Conservation (phyloP, 2,113 vertebrate species). For the Ranitomeya variabilis region DNA sequence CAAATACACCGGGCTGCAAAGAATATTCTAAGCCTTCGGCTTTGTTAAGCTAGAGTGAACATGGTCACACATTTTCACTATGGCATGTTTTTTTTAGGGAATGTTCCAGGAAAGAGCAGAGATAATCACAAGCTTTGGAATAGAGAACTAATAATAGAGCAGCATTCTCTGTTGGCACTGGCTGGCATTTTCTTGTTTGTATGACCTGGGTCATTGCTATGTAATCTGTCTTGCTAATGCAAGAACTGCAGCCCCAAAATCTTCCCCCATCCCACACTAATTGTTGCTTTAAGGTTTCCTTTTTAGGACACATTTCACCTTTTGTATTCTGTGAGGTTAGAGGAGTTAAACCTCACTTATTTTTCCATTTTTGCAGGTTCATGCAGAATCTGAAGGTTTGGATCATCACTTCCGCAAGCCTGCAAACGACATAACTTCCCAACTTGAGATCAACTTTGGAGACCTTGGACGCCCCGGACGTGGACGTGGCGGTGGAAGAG, state of each 20-base stretch:
- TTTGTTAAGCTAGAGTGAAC: no score
- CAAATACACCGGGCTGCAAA: background rate
- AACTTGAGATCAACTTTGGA: conserved; percentile 99
- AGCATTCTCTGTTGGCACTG: background rate
- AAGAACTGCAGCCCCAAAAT: no score
- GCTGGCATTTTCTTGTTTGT: background rate
- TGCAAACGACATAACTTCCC: conserved; percentile 97
- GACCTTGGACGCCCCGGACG: conserved; percentile 95
- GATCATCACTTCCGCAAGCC: conserved; percentile 99
- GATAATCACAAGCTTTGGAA: background rate
- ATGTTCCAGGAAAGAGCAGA: background rate
- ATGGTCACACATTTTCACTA: no score
- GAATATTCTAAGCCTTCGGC: no score
- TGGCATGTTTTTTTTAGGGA: background rate
- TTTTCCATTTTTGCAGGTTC: conserved; percentile 65
- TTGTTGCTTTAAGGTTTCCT: no score
- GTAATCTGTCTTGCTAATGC: background rate
- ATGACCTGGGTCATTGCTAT: background rate
- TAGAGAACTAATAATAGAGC: background rate
- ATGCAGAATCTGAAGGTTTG: conserved; percentile 82
- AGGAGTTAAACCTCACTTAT: background rate
- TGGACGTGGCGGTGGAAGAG: conserved; percentile 89
- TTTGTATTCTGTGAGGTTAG: background rate
- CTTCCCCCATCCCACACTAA: no score
- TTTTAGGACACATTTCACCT: background rate